Conservation (phyloP, 1,140 invertebrate species). For the Brachionus rotundiformis region DNA sequence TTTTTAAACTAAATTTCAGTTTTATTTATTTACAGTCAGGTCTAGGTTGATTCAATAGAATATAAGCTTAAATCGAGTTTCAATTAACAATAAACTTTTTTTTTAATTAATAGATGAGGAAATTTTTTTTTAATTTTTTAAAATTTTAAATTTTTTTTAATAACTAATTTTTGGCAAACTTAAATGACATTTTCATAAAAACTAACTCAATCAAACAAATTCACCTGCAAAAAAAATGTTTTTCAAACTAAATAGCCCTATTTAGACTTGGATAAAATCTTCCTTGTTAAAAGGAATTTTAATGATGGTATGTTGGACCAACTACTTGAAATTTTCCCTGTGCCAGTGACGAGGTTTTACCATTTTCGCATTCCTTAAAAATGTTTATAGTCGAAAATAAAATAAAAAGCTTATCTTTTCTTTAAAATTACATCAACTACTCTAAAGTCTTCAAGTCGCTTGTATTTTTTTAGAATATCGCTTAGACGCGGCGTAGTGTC, state of each 20-base stretch:
- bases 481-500: slow-evolving; percentile 78
- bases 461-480: slow-evolving; percentile 81
- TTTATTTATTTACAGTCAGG: slow-evolving; percentile 15
- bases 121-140: not conserved
- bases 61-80: not conserved
- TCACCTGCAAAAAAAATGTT: not conserved
- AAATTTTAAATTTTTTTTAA: not conserved
- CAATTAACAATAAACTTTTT: slow-evolving; percentile 3
- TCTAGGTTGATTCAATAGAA: slow-evolving; percentile 9
- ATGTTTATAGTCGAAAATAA: not conserved
- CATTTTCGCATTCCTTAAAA: slow-evolving; percentile 3
- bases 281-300: slow-evolving; percentile 10
- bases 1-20: not conserved
- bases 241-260: slow-evolving; percentile 2
- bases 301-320: not conserved
- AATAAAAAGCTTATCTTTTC: not conserved
- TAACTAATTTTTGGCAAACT: not conserved
- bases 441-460: slow-evolving; percentile 87
- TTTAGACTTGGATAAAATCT: slow-evolving; percentile 8
- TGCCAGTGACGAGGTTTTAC: slow-evolving; percentile 18
- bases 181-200: slow-evolving; percentile 12
- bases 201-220: not conserved
- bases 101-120: not conserved
- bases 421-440: slow-evolving; percentile 55
- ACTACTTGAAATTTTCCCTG: slow-evolving; percentile 28